phyloP scores from a whole-genome alignment of 64 coral and sea anemone genomes.

The Pachyseris speciosa region DNA sequence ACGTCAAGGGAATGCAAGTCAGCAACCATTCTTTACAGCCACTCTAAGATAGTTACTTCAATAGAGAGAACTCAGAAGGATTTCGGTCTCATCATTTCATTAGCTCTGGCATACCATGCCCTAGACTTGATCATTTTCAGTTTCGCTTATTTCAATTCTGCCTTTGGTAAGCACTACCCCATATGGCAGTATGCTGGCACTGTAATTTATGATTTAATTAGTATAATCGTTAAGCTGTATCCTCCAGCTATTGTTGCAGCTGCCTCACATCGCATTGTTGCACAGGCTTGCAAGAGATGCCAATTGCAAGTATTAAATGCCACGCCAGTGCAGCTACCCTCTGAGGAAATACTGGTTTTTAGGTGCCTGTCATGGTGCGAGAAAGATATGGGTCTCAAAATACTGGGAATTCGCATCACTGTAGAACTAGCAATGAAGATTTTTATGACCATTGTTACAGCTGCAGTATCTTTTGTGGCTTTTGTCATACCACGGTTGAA shows the following conservation, averaged over 20 bases:
- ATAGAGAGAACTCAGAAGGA: conserved; percentile 71
- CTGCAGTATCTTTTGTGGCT: conserved; percentile 62
- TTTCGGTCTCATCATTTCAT: conserved; percentile 69
- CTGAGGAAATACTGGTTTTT: conserved; percentile 63
- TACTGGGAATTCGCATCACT: conserved; percentile 82
- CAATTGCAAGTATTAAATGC: conserved; percentile 5
- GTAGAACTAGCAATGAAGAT: conserved; percentile 72
- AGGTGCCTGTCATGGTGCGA: conserved; percentile 64
- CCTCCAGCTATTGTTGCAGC: conserved; percentile 72
- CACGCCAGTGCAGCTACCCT: conserved; percentile 29
- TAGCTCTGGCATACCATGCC: conserved; percentile 69
- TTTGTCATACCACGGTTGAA: conserved; percentile 65
- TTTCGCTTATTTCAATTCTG: conserved; percentile 78
- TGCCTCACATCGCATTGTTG: conserved; percentile 60
- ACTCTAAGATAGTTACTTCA: conserved; percentile 39
- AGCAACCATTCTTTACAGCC: conserved; percentile 39
- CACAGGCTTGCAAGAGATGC: conserved; percentile 68
- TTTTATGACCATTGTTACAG: conserved; percentile 67
- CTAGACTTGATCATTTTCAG: conserved; percentile 75
- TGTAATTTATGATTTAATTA: conserved; percentile 67
- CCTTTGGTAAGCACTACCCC: conserved; percentile 55
- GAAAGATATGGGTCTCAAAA: conserved; percentile 72
- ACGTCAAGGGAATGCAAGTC: conserved; percentile 27
- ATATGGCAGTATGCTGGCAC: conserved; percentile 70
- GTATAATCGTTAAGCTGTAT: conserved; percentile 68